Evolutionary conservation across 2,797 vertebrate genomes (phyloP), one percentile per base, ranked within the genome.

Genomic region (Podarcis siculus): DNA sequence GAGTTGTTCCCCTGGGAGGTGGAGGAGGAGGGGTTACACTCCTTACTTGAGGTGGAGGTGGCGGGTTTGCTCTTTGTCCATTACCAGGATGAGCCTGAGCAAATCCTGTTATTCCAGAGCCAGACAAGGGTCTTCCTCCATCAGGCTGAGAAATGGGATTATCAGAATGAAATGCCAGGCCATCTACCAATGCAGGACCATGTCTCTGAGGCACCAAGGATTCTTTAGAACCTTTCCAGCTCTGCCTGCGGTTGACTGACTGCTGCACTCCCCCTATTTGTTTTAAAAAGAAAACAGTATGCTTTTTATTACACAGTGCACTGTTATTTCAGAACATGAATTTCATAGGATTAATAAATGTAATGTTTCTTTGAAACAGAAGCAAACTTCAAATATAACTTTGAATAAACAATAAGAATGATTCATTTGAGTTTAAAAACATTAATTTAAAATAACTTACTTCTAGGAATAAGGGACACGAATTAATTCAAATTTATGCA

Each of bases 201-300:
- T 98, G 98, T 81, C 99, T 96, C 90, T 98, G 98, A 76, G 97
- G 97, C 86, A 97, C 98, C 96, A 99, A 90, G 87, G 99, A 99
- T 94, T 99, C 99, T 94, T 99, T 99, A 25, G 99, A 99, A 85
- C 98, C 99, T 95, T 99, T 99, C 99, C 98, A 99, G 97, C 99
- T 99, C 35, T 97, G 97, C 91, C 97, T 98, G 91, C 99, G 97
- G 94, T 98, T 97, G 92, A 99, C 94, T 0, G 98, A 95, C 89
- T 98, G 98, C 91, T 98, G 98, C n/a, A 98, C 97, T 61, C 97
- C 96, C 86, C 98, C 96, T 93, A 95, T 72, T 92, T 79, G 87
- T 73, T 88, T 85, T 86, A 93, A 10, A 84, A 82, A 91, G n/a
- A 88, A 78, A 83, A 83, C 82, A 30, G 72, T 55, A 80, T 13